Conservation (phyloP, 2,888 invertebrate genomes). For the Eristalinus sepulchralis region DNA sequence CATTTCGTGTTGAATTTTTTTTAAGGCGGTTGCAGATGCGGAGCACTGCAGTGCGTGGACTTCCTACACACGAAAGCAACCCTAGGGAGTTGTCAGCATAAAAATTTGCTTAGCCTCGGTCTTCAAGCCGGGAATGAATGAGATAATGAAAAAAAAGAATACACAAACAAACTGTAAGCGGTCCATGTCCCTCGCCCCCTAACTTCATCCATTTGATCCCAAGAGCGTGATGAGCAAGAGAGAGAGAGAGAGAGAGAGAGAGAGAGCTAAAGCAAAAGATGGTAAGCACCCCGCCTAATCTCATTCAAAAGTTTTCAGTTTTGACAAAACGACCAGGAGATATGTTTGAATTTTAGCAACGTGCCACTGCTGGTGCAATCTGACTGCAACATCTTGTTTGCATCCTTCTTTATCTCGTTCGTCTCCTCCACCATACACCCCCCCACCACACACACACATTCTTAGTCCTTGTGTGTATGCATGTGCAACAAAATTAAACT, state of each 20-base stretch:
- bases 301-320: not conserved
- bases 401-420: not conserved
- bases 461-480: not conserved
- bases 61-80: too few species aligned
- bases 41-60: too few species aligned
- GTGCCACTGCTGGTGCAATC: not conserved
- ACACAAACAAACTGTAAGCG: too few species aligned
- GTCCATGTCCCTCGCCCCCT: too few species aligned
- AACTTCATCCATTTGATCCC: too few species aligned
- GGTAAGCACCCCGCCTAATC: not conserved
- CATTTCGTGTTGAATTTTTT: too few species aligned
- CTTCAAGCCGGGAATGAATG: too few species aligned
- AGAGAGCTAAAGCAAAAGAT: too few species aligned
- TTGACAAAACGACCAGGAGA: not conserved
- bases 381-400: conserved; percentile 1
- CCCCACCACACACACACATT: not conserved
- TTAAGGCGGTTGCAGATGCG: not conserved
- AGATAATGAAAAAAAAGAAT: too few species aligned
- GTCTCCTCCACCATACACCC: not conserved
- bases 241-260: not conserved
- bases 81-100: too few species aligned
- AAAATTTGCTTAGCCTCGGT: too few species aligned
- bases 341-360: not conserved
- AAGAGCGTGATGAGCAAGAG: too few species aligned
- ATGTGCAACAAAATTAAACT: conserved; percentile 43